Conservation (phyloP, 2,888 invertebrate genomes). For the Linyphia triangularis region DNA sequence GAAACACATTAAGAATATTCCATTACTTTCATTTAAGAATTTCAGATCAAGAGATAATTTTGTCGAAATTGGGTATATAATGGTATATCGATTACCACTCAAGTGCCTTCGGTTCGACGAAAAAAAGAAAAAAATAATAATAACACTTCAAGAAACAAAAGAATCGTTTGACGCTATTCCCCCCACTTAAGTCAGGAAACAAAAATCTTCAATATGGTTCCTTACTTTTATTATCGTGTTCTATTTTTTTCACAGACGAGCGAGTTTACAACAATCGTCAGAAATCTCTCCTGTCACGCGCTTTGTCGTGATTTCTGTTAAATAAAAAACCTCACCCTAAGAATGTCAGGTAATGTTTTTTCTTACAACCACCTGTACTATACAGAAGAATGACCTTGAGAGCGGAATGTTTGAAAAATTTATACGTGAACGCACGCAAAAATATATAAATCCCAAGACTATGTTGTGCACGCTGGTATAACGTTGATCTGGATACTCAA, state of each 20-base stretch:
- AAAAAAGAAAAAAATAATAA: too few species aligned
- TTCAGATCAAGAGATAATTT: too few species aligned
- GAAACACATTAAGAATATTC: too few species aligned
- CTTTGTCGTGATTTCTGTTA: neutral
- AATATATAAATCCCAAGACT: too few species aligned
- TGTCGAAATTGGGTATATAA: too few species aligned
- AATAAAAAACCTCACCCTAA: neutral
- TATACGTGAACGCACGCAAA: neutral
- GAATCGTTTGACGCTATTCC: neutral
- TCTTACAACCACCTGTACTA: neutral
- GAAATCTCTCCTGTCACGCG: neutral
- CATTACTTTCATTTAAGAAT: too few species aligned
- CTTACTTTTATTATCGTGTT: neutral
- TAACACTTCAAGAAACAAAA: neutral
- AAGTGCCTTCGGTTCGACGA: too few species aligned
- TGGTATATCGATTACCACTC: too few species aligned
- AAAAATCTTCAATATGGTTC: neutral
- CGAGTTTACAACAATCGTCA: neutral
- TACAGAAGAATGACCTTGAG: neutral
- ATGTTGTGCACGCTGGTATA: too few species aligned
- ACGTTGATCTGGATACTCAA: too few species aligned
- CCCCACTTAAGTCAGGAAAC: neutral
- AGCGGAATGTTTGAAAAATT: neutral
- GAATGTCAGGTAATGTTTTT: too few species aligned
- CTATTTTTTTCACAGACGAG: neutral